A percentile compares a stretch with the other conserved stretches of the same genome.
phyloP scores from a whole-genome alignment of 2,888 invertebrate genomes.

The Drosophila cracens region DNA sequence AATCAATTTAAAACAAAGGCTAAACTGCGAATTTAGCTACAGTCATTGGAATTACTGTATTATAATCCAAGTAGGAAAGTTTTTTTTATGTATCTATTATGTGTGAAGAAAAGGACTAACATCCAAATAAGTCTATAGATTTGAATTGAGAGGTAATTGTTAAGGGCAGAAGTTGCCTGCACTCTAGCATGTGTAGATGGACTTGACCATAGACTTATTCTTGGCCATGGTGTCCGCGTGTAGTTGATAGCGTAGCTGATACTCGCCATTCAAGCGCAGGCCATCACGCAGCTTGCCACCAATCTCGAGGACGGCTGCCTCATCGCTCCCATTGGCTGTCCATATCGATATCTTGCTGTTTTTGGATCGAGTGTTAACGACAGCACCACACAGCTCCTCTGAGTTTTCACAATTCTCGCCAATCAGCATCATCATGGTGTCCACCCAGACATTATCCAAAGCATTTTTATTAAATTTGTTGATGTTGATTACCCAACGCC shows the following conservation, averaged over 20 bases:
- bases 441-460: constrained; percentile 92
- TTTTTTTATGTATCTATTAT: neutral
- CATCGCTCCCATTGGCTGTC: constrained; percentile 93
- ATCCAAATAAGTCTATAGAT: constrained; percentile 1
- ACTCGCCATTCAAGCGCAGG: constrained; percentile 87
- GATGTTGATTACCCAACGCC: constrained; percentile 92
- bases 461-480: constrained; percentile 89
- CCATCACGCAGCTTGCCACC: constrained; percentile 94
- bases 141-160: neutral
- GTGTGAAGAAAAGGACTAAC: neutral
- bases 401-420: constrained; percentile 97
- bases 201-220: constrained; percentile 91
- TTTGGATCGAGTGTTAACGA: constrained; percentile 95
- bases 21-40: neutral
- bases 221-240: constrained; percentile 94
- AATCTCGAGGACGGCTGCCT: constrained; percentile 92
- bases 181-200: constrained; percentile 65
- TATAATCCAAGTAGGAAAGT: neutral
- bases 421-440: constrained; percentile 93
- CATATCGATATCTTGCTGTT: constrained; percentile 96
- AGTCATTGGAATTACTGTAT: neutral
- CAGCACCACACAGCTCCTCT: constrained; percentile 97
- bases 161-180: constrained; percentile 81
- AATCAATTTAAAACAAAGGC: constrained; percentile 13
- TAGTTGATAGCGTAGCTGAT: constrained; percentile 88